Percentiles rank a stretch among this genome's conserved stretches.
phyloP scores from a whole-genome alignment of 1,140 invertebrate genomes.

The Rhopalosiphum maidis region DNA sequence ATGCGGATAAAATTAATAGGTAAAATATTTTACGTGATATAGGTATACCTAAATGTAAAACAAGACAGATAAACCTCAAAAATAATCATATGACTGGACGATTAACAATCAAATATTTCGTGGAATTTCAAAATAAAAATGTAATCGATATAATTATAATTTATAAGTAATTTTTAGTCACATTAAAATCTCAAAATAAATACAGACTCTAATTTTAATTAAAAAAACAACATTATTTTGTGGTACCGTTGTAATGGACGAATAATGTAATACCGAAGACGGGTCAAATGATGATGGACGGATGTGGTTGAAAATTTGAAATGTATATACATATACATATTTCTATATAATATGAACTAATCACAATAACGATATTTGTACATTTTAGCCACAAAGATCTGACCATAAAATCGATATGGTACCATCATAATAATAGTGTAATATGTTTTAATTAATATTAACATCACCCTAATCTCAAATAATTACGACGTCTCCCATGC shows the following conservation, averaged over 20 bases:
- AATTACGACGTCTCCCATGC: not conserved
- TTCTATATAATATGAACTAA: not conserved
- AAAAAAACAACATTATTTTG: too few relatives aligned
- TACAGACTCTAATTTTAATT: too few relatives aligned
- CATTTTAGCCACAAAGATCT: not conserved
- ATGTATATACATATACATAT: not conserved
- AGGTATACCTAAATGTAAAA: too few relatives aligned
- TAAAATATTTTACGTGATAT: too few relatives aligned
- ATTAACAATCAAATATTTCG: not conserved
- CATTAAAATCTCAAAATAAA: too few relatives aligned
- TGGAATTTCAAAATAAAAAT: too few relatives aligned
- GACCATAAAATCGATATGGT: too few relatives aligned
- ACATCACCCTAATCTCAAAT: not conserved
- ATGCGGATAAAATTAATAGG: too few relatives aligned
- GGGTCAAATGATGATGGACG: not conserved
- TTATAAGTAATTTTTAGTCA: too few relatives aligned
- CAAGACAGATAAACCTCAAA: too few relatives aligned
- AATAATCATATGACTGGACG: too few relatives aligned
- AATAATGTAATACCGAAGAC: not conserved
- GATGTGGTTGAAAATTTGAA: not conserved
- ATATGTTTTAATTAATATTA: not conserved
- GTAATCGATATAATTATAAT: too few relatives aligned
- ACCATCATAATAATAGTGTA: not conserved
- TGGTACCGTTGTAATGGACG: not conserved
- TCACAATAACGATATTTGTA: not conserved